Evolutionary conservation across 1,140 invertebrate genomes (phyloP).

Genomic region (Drosophila littoralis): DNA sequence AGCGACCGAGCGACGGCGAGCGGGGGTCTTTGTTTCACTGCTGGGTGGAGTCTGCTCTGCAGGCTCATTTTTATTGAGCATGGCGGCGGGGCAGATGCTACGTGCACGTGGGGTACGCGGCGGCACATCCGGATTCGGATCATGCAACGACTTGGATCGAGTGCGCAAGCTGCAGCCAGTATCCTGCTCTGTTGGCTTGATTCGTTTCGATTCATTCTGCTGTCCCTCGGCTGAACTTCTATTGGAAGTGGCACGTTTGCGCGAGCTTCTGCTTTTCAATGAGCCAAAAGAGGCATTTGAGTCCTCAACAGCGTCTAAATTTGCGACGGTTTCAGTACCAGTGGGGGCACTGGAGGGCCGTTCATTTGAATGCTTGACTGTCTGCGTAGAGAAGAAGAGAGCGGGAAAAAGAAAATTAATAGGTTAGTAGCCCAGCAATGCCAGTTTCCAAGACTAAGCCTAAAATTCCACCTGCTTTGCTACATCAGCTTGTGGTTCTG

Average conservation of each 20-base stretch:
- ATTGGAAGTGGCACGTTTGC: slow-evolving; percentile 2
- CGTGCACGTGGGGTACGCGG: background rate
- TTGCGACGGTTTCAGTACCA: background rate
- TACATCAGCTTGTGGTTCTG: slow-evolving; percentile 32
- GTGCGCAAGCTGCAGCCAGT: background rate
- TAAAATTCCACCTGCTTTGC: slow-evolving; percentile 52
- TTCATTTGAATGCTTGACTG: slow-evolving; percentile 10
- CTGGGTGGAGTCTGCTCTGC: background rate
- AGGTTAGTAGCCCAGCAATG: slow-evolving; percentile 37
- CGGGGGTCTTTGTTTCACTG: background rate
- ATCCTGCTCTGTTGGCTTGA: background rate
- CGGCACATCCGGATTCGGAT: background rate
- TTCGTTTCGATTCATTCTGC: background rate
- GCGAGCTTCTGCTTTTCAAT: background rate
- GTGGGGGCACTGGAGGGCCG: background rate
- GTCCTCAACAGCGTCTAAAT: background rate
- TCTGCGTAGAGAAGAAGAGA: slow-evolving; percentile 13
- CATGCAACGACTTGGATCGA: slow-evolving; percentile 25
- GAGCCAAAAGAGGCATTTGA: background rate
- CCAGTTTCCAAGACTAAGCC: slow-evolving; percentile 21
- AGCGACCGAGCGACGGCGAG: background rate
- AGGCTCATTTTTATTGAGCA: background rate
- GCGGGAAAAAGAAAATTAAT: slow-evolving; percentile 21
- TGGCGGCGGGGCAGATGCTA: background rate
- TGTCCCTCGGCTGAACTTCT: background rate